phyloP scores from a whole-genome alignment of 2,888 invertebrate species.

The Morpho helenor region DNA sequence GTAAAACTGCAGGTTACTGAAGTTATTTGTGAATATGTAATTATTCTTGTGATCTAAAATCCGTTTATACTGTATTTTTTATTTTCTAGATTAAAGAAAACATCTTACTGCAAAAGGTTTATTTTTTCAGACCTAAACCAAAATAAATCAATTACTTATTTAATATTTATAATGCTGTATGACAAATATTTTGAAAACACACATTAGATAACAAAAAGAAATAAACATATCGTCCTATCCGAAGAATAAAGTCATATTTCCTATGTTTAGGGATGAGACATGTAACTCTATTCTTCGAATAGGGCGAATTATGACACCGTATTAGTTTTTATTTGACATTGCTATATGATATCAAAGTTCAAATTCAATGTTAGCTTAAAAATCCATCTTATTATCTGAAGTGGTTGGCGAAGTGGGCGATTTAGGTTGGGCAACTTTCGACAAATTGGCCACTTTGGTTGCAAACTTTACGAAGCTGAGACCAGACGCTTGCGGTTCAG shows the following conservation, averaged over 20 bases:
- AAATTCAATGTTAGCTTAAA: constrained; percentile 35
- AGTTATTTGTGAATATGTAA: constrained; percentile 79
- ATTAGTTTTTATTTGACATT: too few relatives aligned
- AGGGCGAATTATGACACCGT: too few relatives aligned
- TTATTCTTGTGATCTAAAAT: constrained; percentile 79
- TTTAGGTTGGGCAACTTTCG: constrained; percentile 59
- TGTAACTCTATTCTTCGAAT: too few relatives aligned
- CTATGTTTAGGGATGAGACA: too few relatives aligned
- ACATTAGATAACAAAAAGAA: too few relatives aligned
- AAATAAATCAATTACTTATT: background rate
- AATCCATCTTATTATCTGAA: constrained; percentile 56
- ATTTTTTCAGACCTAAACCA: constrained; percentile 24
- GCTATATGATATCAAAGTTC: background rate
- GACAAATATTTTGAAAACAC: too few relatives aligned
- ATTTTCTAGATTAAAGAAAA: constrained; percentile 79
- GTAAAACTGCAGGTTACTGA: constrained; percentile 59
- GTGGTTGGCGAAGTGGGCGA: constrained; percentile 59
- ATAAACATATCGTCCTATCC: too few relatives aligned
- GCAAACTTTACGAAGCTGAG: constrained; percentile 67
- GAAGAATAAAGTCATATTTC: too few relatives aligned
- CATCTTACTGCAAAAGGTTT: constrained; percentile 63
- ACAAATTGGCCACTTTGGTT: constrained; percentile 61
- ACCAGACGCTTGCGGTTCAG: constrained; percentile 59
- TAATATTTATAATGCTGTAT: background rate
- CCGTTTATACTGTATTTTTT: constrained; percentile 78